Base-by-base conservation (phyloP, 2,797 vertebrate species). In the Stomatorhinus walkeri region DNA sequence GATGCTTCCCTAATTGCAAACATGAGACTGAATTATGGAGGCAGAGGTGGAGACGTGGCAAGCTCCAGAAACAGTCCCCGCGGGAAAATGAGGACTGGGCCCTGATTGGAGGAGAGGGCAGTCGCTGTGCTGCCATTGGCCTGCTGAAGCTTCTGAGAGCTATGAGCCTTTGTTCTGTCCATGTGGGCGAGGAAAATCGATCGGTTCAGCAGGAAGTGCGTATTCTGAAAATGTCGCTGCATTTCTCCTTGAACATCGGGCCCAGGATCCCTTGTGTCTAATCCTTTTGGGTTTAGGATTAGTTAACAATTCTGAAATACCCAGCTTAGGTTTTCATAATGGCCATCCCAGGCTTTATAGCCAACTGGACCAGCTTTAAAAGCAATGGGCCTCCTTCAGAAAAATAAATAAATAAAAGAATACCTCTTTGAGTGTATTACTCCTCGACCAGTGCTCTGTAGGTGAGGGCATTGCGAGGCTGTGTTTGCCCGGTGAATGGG, bases 211-310 rank as follows among this genome's bases (percentile, higher is more conserved):
- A 43, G 40, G 36, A 81, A 81, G 76, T 81, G 76, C 1, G 1
- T n/a, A 46, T 43, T 43, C 40, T 19, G 36, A 46, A n/a, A 81
- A 81, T 81, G 76, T 43, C 7, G 32, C 12, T 36, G 68, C 12
- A n/a, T 81, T 81, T 81, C 16, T 22, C 76, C 76, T 81, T 22
- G 19, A n/a, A 81, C 76, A 46, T 46, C 19, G 6, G 7, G 76
- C 76, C 19, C 36, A 16, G 16, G 76, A 81, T 46, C 76, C 76
- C 76, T 81, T n/a, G 14, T 1, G 7, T n/a, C 36, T 81, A 81
- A 43, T 81, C 76, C 76, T 81, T 81, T 46, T 46, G 76, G 76
- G 40, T 81, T 81, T 81, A 81, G 76, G 76, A 81, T 81, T 81
- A 81, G 40, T n/a, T 46, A 81, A 81, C 76, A 81, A 81, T 52